Conservation (phyloP, 2,113 vertebrate species). For the Otolemur garnettii region DNA sequence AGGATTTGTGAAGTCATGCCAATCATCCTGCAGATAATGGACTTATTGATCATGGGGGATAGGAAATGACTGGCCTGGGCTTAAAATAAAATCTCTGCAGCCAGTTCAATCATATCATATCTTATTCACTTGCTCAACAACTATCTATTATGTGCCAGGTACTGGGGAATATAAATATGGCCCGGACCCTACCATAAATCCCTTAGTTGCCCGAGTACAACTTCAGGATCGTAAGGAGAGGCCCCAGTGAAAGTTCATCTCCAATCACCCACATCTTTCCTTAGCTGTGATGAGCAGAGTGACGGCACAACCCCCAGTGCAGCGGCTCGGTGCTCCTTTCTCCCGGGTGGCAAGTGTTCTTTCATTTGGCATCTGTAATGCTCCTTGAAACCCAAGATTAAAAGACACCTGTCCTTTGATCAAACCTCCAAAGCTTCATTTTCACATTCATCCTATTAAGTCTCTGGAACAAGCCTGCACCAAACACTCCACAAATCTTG, state of each 20-base stretch:
- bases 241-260: rapidly evolving
- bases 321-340: background rate
- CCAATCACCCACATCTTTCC: background rate
- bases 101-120: background rate
- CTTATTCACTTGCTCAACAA: background rate
- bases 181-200: background rate
- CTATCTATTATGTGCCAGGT: background rate
- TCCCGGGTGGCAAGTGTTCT: background rate
- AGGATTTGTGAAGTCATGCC: background rate
- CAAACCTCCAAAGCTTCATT: constrained; percentile 50
- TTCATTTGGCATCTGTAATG: constrained; percentile 23
- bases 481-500: constrained; percentile 64
- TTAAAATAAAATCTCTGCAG: background rate
- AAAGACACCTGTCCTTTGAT: constrained; percentile 73
- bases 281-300: background rate
- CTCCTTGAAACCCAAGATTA: constrained; percentile 63
- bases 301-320: background rate
- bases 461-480: constrained; percentile 31
- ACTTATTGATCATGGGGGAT: background rate
- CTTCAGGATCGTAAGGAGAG: background rate
- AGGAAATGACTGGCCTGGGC: background rate
- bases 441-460: background rate
- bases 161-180: background rate
- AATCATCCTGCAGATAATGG: background rate
- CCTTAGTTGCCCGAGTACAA: background rate